Conservation (phyloP, 2,797 vertebrate genomes). For the Mormyrops boulengeri region DNA sequence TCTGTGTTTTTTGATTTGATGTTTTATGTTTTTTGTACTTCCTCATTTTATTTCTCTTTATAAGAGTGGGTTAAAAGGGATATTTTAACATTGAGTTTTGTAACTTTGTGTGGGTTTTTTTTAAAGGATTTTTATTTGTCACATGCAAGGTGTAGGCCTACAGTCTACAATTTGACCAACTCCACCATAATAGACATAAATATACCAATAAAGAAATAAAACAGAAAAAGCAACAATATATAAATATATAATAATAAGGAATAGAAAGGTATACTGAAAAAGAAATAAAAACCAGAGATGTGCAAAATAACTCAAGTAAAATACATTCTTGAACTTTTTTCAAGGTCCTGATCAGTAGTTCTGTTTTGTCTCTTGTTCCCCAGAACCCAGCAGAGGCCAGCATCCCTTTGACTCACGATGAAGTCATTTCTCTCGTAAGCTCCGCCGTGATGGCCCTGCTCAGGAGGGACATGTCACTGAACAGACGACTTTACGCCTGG, state of each 20-base stretch:
- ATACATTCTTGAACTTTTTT: background rate
- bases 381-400: constrained; percentile 57
- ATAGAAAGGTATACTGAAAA: background rate
- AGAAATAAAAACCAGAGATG: background rate
- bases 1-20: constrained; percentile 46
- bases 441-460: constrained; percentile 81
- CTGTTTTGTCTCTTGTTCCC: background rate
- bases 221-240: background rate
- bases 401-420: constrained; percentile 61
- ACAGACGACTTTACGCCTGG: constrained; percentile 93
- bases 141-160: background rate
- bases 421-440: constrained; percentile 72
- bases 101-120: background rate
- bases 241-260: background rate
- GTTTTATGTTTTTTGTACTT: background rate
- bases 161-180: background rate
- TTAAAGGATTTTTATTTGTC: background rate
- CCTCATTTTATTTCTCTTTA: background rate
- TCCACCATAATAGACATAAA: background rate
- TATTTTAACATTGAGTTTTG: background rate
- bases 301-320: background rate
- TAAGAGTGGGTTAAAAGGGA: background rate
- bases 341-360: background rate
- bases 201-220: background rate
- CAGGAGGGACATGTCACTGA: constrained; percentile 96